A percentile compares a stretch with the other conserved stretches of the same genome.
Evolutionary conservation across 2,797 vertebrate genomes (phyloP).

Genomic region (Melanotaenia nigrans): DNA sequence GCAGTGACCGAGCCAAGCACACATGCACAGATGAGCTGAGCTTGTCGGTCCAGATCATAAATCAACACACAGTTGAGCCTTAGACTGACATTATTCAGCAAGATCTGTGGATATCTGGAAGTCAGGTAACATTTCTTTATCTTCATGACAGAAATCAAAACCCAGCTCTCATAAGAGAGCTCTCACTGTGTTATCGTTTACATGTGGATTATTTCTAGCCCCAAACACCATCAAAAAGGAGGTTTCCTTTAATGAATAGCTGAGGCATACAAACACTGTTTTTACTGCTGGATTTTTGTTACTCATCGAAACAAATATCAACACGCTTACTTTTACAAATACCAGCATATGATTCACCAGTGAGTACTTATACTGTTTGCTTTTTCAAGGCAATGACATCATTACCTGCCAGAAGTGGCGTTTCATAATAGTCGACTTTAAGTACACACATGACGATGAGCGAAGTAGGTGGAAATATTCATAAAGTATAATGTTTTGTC

Average conservation of each 20-base stretch:
- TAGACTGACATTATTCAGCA: slow-evolving; percentile 45
- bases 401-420: slow-evolving; percentile 27
- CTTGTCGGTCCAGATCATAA: slow-evolving; percentile 71
- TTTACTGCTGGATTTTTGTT: background rate
- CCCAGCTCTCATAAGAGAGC: slow-evolving; percentile 1
- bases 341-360: slow-evolving; percentile 14
- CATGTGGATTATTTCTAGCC: slow-evolving; percentile 24
- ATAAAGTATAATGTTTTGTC: slow-evolving; percentile 25
- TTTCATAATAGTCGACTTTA: slow-evolving; percentile 44
- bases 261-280: slow-evolving; percentile 4
- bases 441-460: slow-evolving; percentile 35
- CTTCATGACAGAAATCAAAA: slow-evolving; percentile 22
- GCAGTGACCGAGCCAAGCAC: slow-evolving; percentile 73
- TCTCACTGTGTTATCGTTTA: slow-evolving; percentile 31
- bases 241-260: background rate
- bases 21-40: slow-evolving; percentile 72
- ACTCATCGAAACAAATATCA: background rate
- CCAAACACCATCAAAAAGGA: slow-evolving; percentile 31
- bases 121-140: slow-evolving; percentile 47
- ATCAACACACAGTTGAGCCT: slow-evolving; percentile 64
- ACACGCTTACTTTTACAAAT: background rate
- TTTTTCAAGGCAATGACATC: slow-evolving; percentile 32
- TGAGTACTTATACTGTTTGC: slow-evolving; percentile 7
- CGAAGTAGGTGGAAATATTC: slow-evolving; percentile 23
- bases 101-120: slow-evolving; percentile 52